Evolutionary conservation across 2,797 vertebrate genomes (phyloP), one percentile per base, ranked within the genome.

Genomic region (Hydrocynus forskahlii): DNA sequence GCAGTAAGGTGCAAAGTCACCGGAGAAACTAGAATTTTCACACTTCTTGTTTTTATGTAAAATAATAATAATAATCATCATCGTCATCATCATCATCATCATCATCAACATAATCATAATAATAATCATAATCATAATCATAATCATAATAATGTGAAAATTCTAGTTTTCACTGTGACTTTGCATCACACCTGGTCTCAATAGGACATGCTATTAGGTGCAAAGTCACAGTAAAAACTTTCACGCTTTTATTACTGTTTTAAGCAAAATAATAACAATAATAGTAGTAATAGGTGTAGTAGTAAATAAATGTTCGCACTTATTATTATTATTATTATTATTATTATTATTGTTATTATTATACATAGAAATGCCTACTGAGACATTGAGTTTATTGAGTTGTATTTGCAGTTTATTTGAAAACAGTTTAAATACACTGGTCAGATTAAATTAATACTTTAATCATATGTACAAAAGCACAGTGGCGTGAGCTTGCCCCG

Each of bases 401-500:
- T 35, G 2, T 35, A 67, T 19, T 64, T 38, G 12, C 25, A 45
- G 2, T 60, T 17, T 19, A 14, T 52, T 21, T 62, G 23, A 48
- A 57, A 70, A 50, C 45, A 43, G 35, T 40, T 2, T 19, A 14
- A 48, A 35, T 5, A 57, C n/a, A 23, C 14, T 23, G n/a, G 23
- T 16, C 17, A 17, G 21, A 7, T 70, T 40, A 70, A 81, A 70
- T 76, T 52, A 69, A 0, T 23, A 62, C 64, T 76, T 70, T 63
- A 81, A 62, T 70, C 29, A 63, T 43, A 70, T 19, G 9, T 29
- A 10, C 62, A 8, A 75, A 80, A 48, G 17, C 38, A 67, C 48
- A 9, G 7, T 5, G 12, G 12, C 50, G 40, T 29, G 5, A 23
- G 14, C 9, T 63, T 72, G 23, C 16, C 29, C 21, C 45, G 10